Percentiles rank a stretch among this genome's conserved stretches.
Conservation (phyloP, 2,113 vertebrate species). For the Dascyllus trimaculatus region DNA sequence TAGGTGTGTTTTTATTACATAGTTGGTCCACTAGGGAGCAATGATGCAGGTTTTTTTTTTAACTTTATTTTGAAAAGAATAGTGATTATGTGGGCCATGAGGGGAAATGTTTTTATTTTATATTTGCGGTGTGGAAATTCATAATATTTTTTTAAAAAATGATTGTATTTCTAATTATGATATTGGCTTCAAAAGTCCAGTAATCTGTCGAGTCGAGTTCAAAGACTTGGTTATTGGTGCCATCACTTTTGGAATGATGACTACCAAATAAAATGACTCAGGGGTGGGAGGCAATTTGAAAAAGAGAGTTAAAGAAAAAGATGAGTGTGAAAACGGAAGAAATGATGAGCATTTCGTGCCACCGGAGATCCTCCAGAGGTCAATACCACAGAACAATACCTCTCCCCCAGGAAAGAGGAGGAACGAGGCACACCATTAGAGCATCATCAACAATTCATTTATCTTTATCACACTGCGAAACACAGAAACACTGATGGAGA, state of each 20-base stretch:
- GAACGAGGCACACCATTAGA: constrained; percentile 26
- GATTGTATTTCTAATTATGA: too few relatives aligned
- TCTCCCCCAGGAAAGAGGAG: constrained; percentile 29
- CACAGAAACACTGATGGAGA: constrained; percentile 54
- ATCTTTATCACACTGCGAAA: constrained; percentile 49
- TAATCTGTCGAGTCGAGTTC: too few relatives aligned
- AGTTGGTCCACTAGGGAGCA: too few relatives aligned
- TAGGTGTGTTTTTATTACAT: too few relatives aligned
- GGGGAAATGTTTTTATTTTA: too few relatives aligned
- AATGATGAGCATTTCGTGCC: constrained; percentile 30
- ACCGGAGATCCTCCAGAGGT: constrained; percentile 11
- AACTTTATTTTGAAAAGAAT: too few relatives aligned
- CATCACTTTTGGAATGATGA: neutral
- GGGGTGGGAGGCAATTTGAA: neutral
- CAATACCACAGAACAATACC: constrained; percentile 23
- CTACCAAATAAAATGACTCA: neutral
- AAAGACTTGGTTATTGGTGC: too few relatives aligned
- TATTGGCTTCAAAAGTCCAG: too few relatives aligned
- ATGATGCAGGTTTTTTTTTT: too few relatives aligned
- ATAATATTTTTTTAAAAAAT: too few relatives aligned
- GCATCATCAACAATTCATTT: constrained; percentile 48
- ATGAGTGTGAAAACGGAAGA: constrained; percentile 3
- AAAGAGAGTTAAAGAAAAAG: constrained; percentile 1
- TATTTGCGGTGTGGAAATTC: too few relatives aligned
- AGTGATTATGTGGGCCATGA: too few relatives aligned